These are phyloP conservation scores for Drosophila merina DNA, from an alignment of 2,888 invertebrate genomes.

Conservation along the genomic window DNA sequence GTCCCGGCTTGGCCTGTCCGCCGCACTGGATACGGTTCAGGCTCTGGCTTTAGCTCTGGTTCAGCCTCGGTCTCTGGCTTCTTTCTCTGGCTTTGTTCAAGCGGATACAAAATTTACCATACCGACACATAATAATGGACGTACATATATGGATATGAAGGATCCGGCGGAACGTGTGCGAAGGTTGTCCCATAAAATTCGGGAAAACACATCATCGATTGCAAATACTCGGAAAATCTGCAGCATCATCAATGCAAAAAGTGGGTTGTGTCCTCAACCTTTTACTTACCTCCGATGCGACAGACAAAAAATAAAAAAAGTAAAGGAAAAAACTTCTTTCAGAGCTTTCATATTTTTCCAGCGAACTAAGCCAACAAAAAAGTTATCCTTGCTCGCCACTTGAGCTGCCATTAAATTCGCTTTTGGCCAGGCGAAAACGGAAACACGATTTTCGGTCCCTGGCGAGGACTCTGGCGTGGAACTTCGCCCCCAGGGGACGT, in stretches of 20 bases:
- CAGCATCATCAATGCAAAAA: constrained; percentile 42
- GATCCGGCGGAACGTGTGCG: constrained; percentile 3
- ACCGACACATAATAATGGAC: neutral
- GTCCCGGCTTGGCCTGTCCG: constrained; percentile 23
- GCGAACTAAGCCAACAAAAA: constrained; percentile 24
- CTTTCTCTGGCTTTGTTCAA: constrained; percentile 21
- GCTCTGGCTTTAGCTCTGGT: constrained; percentile 34
- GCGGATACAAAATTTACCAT: constrained; percentile 41
- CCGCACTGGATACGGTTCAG: constrained; percentile 15
- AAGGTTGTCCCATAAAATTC: constrained; percentile 46
- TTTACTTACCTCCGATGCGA: neutral
- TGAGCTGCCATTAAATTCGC: constrained; percentile 43
- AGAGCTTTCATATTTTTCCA: constrained; percentile 32
- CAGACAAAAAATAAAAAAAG: neutral
- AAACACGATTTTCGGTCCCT: constrained; percentile 31
- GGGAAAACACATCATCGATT: constrained; percentile 45
- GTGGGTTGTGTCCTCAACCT: constrained; percentile 1
- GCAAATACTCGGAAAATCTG: constrained; percentile 42
- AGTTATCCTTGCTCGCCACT: constrained; percentile 32
- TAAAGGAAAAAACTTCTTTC: constrained; percentile 7
- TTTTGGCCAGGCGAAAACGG: constrained; percentile 27
- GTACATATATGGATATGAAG: neutral
- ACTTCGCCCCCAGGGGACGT: constrained; percentile 21
- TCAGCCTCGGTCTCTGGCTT: constrained; percentile 42
- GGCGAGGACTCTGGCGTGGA: neutral